These are phyloP conservation scores for Nothocercus julius DNA, from an alignment of 2,113 vertebrate genomes.

Conservation along the genomic window DNA sequence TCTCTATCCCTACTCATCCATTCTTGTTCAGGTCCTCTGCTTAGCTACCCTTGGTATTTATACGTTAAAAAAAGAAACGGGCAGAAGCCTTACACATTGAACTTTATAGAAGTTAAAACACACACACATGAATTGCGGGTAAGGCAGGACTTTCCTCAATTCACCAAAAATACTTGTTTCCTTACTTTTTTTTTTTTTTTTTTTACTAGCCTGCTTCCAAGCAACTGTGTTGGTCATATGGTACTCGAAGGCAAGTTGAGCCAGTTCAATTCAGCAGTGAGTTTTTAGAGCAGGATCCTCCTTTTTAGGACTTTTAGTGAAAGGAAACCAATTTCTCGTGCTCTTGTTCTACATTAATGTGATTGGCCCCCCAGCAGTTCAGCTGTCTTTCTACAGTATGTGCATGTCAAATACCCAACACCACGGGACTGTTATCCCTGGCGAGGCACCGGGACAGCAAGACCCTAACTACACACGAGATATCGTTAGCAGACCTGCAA, in stretches of 20 bases:
- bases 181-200: not conserved
- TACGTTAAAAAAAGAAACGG: not conserved
- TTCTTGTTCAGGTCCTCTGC: not conserved
- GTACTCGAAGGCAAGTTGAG: not conserved
- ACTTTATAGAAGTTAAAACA: not conserved
- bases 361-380: not conserved
- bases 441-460: not conserved
- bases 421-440: not conserved
- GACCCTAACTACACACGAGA: not conserved
- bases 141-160: not conserved
- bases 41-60: not conserved
- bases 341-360: not conserved
- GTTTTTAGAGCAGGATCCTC: not conserved
- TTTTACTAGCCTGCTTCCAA: not conserved
- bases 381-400: not conserved
- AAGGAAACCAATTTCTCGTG: not conserved
- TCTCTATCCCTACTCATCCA: not conserved
- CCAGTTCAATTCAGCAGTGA: not conserved
- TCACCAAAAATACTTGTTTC: not conserved
- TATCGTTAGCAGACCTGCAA: not conserved
- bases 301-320: not conserved
- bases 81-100: not conserved
- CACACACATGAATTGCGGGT: not conserved
- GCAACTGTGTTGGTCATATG: accelerated
- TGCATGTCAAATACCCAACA: not conserved